phyloP scores from a whole-genome alignment of 2,888 invertebrate species.

The Pyrocoelia pectoralis region DNA sequence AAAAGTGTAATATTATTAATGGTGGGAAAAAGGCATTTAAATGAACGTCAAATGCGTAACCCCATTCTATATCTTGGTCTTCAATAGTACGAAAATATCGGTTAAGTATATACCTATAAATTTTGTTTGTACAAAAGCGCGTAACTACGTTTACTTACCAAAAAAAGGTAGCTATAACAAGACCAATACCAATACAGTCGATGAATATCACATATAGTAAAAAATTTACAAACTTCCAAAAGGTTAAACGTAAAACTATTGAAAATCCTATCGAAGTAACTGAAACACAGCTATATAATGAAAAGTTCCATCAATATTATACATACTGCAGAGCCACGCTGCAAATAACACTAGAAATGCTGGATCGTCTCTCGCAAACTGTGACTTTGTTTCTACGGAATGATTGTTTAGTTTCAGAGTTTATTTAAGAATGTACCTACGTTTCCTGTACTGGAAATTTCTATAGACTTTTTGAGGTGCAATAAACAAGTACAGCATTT shows the following conservation, averaged over 20 bases:
- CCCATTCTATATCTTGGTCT: constrained; percentile 94
- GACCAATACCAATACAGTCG: constrained; percentile 90
- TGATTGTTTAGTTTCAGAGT: neutral
- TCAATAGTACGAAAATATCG: constrained; percentile 75
- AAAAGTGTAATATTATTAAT: constrained; percentile 89
- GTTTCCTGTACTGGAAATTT: constrained; percentile 97
- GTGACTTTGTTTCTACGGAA: constrained; percentile 90
- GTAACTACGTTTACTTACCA: constrained; percentile 70
- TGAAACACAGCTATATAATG: constrained; percentile 60
- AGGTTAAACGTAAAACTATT: constrained; percentile 74
- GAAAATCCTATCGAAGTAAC: constrained; percentile 92
- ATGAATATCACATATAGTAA: constrained; percentile 92
- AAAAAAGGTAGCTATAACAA: constrained; percentile 85
- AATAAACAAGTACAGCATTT: constrained; percentile 94
- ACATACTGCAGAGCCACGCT: constrained; percentile 82
- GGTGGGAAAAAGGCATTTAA: constrained; percentile 99
- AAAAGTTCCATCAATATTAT: neutral
- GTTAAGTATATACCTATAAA: constrained; percentile 81
- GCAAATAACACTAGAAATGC: constrained; percentile 94
- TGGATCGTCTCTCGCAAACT: constrained; percentile 98
- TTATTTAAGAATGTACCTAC: constrained; percentile 65
- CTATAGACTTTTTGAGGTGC: constrained; percentile 97
- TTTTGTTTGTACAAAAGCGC: constrained; percentile 3
- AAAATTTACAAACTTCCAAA: constrained; percentile 79
- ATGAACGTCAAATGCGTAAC: constrained; percentile 98